A percentile compares a stretch with the other conserved stretches of the same genome.
Conservation (phyloP, 2,797 vertebrate species). For the Atherinosoma microstoma region DNA sequence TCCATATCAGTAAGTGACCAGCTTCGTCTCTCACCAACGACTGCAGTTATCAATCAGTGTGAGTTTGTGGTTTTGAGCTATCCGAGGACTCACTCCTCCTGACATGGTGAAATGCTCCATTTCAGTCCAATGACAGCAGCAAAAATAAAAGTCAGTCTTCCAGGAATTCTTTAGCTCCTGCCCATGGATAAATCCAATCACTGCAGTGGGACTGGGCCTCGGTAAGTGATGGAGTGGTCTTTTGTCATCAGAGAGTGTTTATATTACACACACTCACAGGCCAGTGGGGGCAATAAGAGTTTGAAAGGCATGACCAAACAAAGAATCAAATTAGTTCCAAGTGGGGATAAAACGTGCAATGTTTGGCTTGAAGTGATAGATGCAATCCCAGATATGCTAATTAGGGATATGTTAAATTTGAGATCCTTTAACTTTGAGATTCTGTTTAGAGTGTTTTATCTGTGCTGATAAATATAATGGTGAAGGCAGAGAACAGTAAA, state of each 20-base stretch:
- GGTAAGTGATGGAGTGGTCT: slow-evolving; percentile 62
- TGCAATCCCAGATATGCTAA: slow-evolving; percentile 42
- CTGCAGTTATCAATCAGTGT: slow-evolving; percentile 64
- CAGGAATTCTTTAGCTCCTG: slow-evolving; percentile 59
- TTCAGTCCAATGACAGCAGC: slow-evolving; percentile 67
- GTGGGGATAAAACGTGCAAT: slow-evolving; percentile 28
- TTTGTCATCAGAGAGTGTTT: slow-evolving; percentile 72
- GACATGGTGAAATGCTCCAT: slow-evolving; percentile 67
- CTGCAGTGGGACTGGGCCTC: slow-evolving; percentile 45
- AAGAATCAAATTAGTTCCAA: slow-evolving; percentile 36
- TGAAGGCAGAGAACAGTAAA: slow-evolving; percentile 33
- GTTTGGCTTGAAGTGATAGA: slow-evolving; percentile 33
- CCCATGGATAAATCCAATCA: slow-evolving; percentile 55
- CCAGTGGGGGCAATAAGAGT: slow-evolving; percentile 33
- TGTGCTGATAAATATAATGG: slow-evolving; percentile 35
- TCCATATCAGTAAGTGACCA: slow-evolving; percentile 68
- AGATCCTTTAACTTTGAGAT: slow-evolving; percentile 33
- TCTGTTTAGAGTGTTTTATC: slow-evolving; percentile 24
- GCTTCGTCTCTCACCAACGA: slow-evolving; percentile 63
- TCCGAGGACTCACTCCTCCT: slow-evolving; percentile 44
- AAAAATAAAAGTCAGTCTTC: slow-evolving; percentile 52
- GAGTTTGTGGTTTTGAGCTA: slow-evolving; percentile 61
- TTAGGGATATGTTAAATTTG: slow-evolving; percentile 32
- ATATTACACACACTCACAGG: slow-evolving; percentile 59
- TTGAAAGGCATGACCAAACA: slow-evolving; percentile 53